Evolutionary conservation across 2,888 invertebrate species (phyloP).

Genomic region (Phortica magna): DNA sequence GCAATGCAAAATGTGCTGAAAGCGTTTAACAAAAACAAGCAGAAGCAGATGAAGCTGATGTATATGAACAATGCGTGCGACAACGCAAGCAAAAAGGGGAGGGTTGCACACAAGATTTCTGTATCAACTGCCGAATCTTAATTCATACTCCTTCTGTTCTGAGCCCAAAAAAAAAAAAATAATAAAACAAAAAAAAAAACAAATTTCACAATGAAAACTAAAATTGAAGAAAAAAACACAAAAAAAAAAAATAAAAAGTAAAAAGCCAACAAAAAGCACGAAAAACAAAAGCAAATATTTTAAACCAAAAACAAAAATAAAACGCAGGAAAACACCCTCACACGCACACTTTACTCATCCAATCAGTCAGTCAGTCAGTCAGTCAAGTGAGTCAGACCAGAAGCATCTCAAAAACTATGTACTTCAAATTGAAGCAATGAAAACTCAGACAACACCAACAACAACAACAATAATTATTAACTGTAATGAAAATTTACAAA

Average conservation of each 20-base stretch:
- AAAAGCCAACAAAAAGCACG: conserved; percentile 27
- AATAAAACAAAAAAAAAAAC: conserved; percentile 28
- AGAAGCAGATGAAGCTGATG: conserved; percentile 22
- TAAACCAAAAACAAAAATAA: conserved; percentile 36
- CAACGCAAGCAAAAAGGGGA: conserved; percentile 4
- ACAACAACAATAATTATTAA: neutral
- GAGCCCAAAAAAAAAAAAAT: conserved; percentile 59
- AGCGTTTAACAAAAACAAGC: neutral
- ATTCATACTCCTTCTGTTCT: conserved; percentile 77
- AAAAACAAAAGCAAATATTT: conserved; percentile 23
- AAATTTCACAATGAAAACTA: conserved; percentile 45
- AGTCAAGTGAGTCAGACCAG: neutral
- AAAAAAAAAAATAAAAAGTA: conserved; percentile 52
- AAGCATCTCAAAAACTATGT: neutral
- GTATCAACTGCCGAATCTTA: conserved; percentile 77
- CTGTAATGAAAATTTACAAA: neutral
- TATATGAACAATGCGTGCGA: conserved; percentile 42
- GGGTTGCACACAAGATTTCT: conserved; percentile 66
- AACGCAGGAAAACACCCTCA: conserved; percentile 19
- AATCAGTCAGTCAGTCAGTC: conserved; percentile 37
- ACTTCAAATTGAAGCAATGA: conserved; percentile 11
- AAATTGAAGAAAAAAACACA: conserved; percentile 41
- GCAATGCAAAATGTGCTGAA: conserved; percentile 1
- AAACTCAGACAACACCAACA: neutral
- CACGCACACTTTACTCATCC: conserved; percentile 27